Evolutionary conservation across 2,113 vertebrate genomes (phyloP), one percentile per base, ranked within the genome.

Genomic region (Micronycteris hirsuta): DNA sequence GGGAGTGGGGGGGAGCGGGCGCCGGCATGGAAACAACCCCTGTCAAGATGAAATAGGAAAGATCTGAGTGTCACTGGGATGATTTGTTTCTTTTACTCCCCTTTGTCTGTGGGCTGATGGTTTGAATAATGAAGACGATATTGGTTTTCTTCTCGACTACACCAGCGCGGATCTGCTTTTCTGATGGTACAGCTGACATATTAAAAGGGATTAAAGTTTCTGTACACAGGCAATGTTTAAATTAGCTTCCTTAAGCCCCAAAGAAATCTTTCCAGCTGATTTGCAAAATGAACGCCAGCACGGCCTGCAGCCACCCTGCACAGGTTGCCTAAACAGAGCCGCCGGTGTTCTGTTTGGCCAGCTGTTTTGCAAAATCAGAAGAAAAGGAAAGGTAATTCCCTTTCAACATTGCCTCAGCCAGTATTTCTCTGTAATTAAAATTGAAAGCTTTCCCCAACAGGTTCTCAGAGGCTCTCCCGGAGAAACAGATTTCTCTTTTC

Each of bases 1-100:
- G 97, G 92, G 45, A 14, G 41, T 45, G 47, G 1, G 3, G 22
- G 19, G 31, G 7, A 9, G 28, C 89, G 95, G 91, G 95, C 15
- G 38, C 58, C 17, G 74, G 90, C 19, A 0, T 81, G 97, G 97
- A 98, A 98, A 98, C 97, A 94, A 98, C 97, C 95, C 88, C 97
- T 98, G 97, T 98, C 98, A 98, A 97, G 97, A 98, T 97, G 97
- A 98, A 98, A 98, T 74, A 96, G 94, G 83, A 97, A 98, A 97
- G 97, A 98, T 96, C 96, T 97, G 91, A 61, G 94, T 98, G 97
- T 98, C 98, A 96, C 33, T n/a, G 63, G 86, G 93, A 94, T 98
- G 91, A 98, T 98, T 98, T 98, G 97, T 97, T 98, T 98, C 97
- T 97, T 86, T 95, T 97, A 98, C 96, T 96, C 86, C 85, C 88